A percentile compares a stretch with the other conserved stretches of the same genome.
These are phyloP conservation scores for Sipha flava DNA, from an alignment of 1,140 invertebrate species.

Conservation along the genomic window DNA sequence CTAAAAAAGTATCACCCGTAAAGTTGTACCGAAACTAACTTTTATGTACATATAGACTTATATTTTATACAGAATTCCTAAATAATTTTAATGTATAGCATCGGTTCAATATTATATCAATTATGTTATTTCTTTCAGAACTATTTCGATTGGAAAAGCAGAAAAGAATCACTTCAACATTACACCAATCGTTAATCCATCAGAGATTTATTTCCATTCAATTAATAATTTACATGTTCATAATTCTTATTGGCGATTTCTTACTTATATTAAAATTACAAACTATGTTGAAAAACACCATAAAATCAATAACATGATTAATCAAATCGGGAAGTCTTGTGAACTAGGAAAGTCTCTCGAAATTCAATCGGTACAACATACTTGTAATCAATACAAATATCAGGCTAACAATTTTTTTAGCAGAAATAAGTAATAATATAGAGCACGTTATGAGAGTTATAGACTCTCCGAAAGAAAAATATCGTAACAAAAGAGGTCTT, in stretches of 20 bases:
- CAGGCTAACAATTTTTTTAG: not conserved
- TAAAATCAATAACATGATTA: not conserved
- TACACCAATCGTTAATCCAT: too few relatives aligned
- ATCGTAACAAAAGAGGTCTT: not conserved
- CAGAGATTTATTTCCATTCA: constrained; percentile 36
- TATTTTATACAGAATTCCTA: too few relatives aligned
- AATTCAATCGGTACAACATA: not conserved
- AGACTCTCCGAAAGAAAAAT: not conserved
- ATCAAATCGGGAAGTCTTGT: not conserved
- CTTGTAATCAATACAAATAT: not conserved
- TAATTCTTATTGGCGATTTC: not conserved
- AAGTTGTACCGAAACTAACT: too few relatives aligned
- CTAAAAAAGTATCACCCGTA: too few relatives aligned
- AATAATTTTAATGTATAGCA: too few relatives aligned
- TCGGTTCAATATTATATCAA: too few relatives aligned
- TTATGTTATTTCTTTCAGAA: too few relatives aligned
- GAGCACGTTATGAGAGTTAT: not conserved
- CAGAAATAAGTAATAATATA: not conserved
- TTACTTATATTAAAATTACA: not conserved
- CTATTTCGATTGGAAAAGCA: too few relatives aligned
- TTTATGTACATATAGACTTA: too few relatives aligned
- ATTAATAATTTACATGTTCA: not conserved
- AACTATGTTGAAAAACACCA: not conserved
- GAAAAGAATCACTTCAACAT: too few relatives aligned
- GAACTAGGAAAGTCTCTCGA: not conserved